Evolutionary conservation across 1,140 invertebrate genomes (phyloP).

Genomic region (Ips nitidus): DNA sequence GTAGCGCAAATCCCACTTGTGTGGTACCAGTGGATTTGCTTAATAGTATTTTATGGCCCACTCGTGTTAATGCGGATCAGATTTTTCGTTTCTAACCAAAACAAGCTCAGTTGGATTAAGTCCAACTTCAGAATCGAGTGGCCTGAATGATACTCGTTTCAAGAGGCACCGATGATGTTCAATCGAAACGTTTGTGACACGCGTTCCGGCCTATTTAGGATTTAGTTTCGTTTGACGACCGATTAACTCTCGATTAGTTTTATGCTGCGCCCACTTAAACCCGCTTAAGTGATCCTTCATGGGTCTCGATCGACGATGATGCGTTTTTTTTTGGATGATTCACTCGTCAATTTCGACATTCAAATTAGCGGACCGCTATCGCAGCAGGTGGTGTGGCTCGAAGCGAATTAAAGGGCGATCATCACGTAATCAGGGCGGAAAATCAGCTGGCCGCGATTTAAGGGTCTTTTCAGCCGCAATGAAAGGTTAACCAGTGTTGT

Average conservation of each 20-base stretch:
- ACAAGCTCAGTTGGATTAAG: too few relatives aligned
- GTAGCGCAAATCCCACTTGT: too few relatives aligned
- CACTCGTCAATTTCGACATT: slow-evolving; percentile 7
- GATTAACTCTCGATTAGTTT: background rate
- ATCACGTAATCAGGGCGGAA: slow-evolving; percentile 9
- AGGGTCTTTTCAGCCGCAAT: slow-evolving; percentile 15
- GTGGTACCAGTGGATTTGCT: too few relatives aligned
- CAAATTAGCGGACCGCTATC: slow-evolving; percentile 6
- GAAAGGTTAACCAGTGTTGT: slow-evolving; percentile 9
- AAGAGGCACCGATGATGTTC: slow-evolving; percentile 19
- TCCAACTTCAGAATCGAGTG: slow-evolving; percentile 32
- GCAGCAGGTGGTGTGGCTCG: slow-evolving; percentile 21
- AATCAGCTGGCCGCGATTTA: slow-evolving; percentile 21
- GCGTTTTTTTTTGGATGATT: background rate
- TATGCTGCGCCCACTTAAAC: background rate
- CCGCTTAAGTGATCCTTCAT: too few relatives aligned
- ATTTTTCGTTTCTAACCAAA: too few relatives aligned
- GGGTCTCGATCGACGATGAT: too few relatives aligned
- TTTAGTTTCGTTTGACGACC: slow-evolving; percentile 12
- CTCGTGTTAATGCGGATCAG: too few relatives aligned
- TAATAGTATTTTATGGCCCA: too few relatives aligned
- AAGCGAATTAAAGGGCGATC: slow-evolving; percentile 24
- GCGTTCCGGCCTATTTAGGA: slow-evolving; percentile 8
- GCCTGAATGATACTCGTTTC: slow-evolving; percentile 24
- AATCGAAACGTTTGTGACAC: slow-evolving; percentile 14